Conservation (phyloP, 2,888 invertebrate genomes). For the Lasiommata megera region DNA sequence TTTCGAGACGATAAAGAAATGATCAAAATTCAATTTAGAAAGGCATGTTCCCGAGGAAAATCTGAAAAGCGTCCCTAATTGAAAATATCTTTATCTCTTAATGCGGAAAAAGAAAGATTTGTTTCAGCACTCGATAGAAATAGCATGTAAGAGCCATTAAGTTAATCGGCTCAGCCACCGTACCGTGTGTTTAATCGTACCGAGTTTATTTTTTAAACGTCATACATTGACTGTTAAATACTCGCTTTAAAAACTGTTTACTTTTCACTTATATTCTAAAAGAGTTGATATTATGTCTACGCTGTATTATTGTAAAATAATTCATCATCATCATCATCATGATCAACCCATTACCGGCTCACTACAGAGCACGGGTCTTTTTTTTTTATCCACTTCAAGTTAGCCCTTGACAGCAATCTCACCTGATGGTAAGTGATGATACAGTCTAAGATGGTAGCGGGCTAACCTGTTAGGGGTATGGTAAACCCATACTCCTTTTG, state of each 20-base stretch:
- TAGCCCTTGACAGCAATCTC: no score
- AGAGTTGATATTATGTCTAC: no score
- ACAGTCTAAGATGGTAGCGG: no score
- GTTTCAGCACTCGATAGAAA: constrained; percentile 62
- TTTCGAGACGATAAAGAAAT: background rate
- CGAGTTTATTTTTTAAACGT: background rate
- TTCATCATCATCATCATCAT: no score
- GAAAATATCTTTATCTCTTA: constrained; percentile 45
- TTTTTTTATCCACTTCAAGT: no score
- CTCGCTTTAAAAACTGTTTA: background rate
- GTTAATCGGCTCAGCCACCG: constrained; percentile 47
- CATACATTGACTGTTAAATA: constrained; percentile 11
- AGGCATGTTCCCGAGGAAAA: background rate
- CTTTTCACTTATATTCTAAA: no score
- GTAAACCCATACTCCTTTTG: no score
- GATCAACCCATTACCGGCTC: no score
- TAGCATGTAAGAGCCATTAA: constrained; percentile 66
- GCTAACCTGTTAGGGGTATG: no score
- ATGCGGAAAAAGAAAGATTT: constrained; percentile 49
- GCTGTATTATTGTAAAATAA: no score
- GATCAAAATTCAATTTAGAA: constrained; percentile 11
- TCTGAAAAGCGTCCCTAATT: constrained; percentile 25
- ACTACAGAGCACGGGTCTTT: no score
- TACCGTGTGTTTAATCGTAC: constrained; percentile 18
- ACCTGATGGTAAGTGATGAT: no score